phyloP scores from a whole-genome alignment of 2,888 invertebrate species.

The Cheiracanthium punctorium region DNA sequence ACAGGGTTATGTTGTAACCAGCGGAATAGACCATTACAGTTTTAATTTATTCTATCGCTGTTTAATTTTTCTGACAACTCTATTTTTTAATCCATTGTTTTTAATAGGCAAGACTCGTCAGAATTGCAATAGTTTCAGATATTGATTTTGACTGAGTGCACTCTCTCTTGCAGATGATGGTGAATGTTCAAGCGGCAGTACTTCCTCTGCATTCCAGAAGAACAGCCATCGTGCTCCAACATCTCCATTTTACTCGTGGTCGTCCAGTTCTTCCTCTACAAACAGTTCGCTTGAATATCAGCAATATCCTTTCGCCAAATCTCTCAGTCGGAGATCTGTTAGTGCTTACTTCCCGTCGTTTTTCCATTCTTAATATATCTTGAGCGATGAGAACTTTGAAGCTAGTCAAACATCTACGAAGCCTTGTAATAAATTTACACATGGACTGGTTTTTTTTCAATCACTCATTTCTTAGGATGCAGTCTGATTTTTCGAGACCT shows the following conservation, averaged over 20 bases:
- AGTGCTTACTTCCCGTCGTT: slow-evolving; percentile 58
- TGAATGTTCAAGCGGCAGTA: slow-evolving; percentile 28
- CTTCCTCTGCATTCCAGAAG: slow-evolving; percentile 19
- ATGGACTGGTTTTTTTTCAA: too few species aligned
- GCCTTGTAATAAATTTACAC: too few species aligned
- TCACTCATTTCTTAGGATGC: too few species aligned
- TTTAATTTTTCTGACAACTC: too few species aligned
- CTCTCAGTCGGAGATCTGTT: slow-evolving; percentile 46
- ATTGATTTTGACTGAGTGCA: too few species aligned
- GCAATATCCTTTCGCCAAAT: slow-evolving; percentile 30
- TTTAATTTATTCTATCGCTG: too few species aligned
- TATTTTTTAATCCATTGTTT: too few species aligned
- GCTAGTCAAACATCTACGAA: background rate
- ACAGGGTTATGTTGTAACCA: too few species aligned
- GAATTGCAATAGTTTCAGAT: too few species aligned
- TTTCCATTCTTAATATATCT: slow-evolving; percentile 29
- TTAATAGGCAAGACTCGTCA: too few species aligned
- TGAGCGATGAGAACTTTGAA: background rate
- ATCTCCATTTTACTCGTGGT: slow-evolving; percentile 55
- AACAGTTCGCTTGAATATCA: slow-evolving; percentile 49
- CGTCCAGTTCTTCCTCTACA: slow-evolving; percentile 56
- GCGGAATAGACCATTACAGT: too few species aligned
- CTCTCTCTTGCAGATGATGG: slow-evolving; percentile 35
- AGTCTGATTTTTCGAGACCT: too few species aligned
- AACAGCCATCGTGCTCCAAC: slow-evolving; percentile 44